phyloP scores from a whole-genome alignment of 1,140 invertebrate genomes.

The Copidosoma floridanum region DNA sequence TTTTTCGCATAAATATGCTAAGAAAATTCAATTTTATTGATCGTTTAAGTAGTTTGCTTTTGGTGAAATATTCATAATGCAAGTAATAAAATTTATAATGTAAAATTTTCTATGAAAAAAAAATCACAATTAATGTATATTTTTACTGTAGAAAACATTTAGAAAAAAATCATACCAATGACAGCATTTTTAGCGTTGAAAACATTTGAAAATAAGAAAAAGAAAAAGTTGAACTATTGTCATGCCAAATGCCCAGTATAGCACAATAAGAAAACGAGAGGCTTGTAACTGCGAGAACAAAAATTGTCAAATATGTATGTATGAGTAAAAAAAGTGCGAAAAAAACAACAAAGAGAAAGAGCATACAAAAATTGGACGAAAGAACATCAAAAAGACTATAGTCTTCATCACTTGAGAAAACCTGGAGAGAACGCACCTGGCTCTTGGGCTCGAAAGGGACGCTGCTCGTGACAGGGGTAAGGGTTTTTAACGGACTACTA shows the following conservation, averaged over 20 bases:
- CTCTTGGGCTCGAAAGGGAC: constrained; percentile 60
- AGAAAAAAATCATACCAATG: too few species aligned
- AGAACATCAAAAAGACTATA: too few species aligned
- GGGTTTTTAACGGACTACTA: constrained; percentile 22
- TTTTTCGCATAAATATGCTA: too few species aligned
- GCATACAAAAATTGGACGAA: background rate
- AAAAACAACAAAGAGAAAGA: constrained; percentile 19
- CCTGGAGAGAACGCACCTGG: constrained; percentile 58
- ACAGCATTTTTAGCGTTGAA: too few species aligned
- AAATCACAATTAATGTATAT: background rate
- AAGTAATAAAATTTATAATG: background rate
- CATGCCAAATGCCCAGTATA: constrained; percentile 11
- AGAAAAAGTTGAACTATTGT: background rate
- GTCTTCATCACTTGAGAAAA: too few species aligned
- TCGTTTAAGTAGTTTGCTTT: too few species aligned
- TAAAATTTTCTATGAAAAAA: background rate
- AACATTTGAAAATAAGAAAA: too few species aligned
- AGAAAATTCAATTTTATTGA: too few species aligned
- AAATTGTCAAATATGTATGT: background rate
- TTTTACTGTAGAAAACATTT: background rate
- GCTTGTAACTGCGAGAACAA: constrained; percentile 4
- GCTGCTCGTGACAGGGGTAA: constrained; percentile 50
- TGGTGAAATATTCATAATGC: too few species aligned
- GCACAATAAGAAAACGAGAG: constrained; percentile 10
- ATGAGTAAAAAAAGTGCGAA: background rate